phyloP scores from a whole-genome alignment of 2,888 invertebrate genomes.

The Entomobrya proxima region DNA sequence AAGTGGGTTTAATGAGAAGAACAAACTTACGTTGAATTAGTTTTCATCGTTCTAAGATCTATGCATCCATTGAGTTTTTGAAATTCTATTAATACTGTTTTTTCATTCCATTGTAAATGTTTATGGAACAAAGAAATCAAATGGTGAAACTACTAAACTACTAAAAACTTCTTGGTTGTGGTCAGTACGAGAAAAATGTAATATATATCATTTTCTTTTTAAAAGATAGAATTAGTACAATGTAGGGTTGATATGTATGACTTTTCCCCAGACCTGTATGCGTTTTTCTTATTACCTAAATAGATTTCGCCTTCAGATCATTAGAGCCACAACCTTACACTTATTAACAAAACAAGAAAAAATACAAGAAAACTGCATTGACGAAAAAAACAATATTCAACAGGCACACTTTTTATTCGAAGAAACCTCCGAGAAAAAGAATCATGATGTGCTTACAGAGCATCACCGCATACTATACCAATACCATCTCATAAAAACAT shows the following conservation, averaged over 20 bases:
- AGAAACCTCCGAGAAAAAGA: constrained; percentile 37
- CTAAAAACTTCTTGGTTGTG: too few species aligned
- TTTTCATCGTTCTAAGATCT: too few species aligned
- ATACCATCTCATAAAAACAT: background rate
- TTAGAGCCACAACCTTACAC: constrained; percentile 43
- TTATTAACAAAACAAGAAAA: constrained; percentile 24
- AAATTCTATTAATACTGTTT: too few species aligned
- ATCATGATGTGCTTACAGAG: constrained; percentile 29
- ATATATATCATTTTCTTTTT: too few species aligned
- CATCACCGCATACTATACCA: background rate
- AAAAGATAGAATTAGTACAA: too few species aligned
- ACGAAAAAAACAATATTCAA: constrained; percentile 22
- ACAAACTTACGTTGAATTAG: background rate
- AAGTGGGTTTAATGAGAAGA: constrained; percentile 29
- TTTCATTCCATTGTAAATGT: too few species aligned
- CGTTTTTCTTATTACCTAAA: background rate
- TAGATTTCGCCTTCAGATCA: constrained; percentile 44
- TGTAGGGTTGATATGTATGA: too few species aligned
- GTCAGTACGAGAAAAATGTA: too few species aligned
- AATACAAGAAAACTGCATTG: background rate
- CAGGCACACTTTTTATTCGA: constrained; percentile 47
- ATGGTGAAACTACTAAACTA: too few species aligned
- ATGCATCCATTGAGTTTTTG: too few species aligned
- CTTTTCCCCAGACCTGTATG: too few species aligned
- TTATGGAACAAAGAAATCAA: too few species aligned